Evolutionary conservation across 2,113 vertebrate genomes (phyloP).

Genomic region (Oreotrochilus melanogaster): DNA sequence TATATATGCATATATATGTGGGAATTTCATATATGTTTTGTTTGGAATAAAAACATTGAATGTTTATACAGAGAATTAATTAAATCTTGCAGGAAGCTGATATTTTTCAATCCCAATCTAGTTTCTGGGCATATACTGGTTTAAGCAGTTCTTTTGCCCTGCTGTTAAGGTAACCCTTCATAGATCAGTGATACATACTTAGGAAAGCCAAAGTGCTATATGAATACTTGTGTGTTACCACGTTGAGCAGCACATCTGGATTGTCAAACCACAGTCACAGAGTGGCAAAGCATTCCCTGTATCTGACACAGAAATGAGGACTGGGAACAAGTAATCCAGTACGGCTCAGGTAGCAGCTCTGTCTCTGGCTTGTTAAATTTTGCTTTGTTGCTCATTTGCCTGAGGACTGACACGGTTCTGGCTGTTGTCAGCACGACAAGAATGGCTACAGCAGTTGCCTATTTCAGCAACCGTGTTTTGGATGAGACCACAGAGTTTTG

Average conservation of each 20-base stretch:
- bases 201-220: not conserved
- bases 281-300: not conserved
- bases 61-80: not conserved
- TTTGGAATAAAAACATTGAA: not conserved
- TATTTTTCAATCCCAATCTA: not conserved
- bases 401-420: not conserved
- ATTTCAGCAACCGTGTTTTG: not conserved
- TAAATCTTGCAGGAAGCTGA: not conserved
- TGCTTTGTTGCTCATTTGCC: not conserved
- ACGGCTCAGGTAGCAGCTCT: not conserved
- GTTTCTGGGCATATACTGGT: not conserved
- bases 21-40: not conserved
- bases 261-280: not conserved
- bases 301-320: not conserved
- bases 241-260: not conserved
- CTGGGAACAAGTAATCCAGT: not conserved
- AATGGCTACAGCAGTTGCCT: not conserved
- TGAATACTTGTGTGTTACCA: not conserved
- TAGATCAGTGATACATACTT: not conserved
- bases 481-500: not conserved
- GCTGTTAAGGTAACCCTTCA: not conserved
- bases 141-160: not conserved
- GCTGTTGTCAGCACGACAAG: not conserved
- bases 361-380: not conserved
- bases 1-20: not conserved